Evolutionary conservation across 1,140 invertebrate genomes (phyloP), one percentile per base, ranked within the genome.

Genomic region (Drosophila ironensis): DNA sequence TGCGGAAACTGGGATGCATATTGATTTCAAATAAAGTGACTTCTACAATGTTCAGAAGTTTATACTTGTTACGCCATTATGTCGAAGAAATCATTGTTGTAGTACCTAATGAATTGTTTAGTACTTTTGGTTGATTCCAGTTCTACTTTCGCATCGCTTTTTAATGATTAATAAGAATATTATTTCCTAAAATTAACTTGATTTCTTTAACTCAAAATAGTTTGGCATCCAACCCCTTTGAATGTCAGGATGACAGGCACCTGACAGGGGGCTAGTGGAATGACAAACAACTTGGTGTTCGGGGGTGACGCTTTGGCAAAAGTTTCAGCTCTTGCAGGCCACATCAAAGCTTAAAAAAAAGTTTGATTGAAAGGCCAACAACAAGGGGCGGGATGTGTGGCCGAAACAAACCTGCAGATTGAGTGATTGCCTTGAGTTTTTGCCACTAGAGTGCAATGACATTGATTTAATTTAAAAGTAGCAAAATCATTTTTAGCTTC

Each of bases 301-400:
- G 17, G 8, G 19, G 16, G 11, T 7, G 14, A 42, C 22, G 56
- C 33, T 35, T 38, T 50, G 30, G 30, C 7, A 24, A 35, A 50
- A 50, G 19, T 56, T 60, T 56, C 42, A 41, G 37, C 25, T 40
- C 25, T 51, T 33, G 25, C 28, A 4, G 37, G 37, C 56, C 56
- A 60, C 56, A 60, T 60, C 56, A 60, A 60, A 44, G 56, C 24
- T 24, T 53, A 41, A 42, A 28, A 35, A 60, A 59, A 57, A 60
- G 24, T 25, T 44, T 44, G 52, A 60, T 60, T 60, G 52, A 57
- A 57, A 25, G 52, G 20, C 20, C 25, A 44, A 25, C 28, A 41
- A 35, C 35, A 57, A 41, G 14, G 4, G 9, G 4, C 3, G 24
- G 4, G 14, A 22, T 60, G 25, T 57, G 41, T 56, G 37, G 51